Evolutionary conservation across 2,113 vertebrate genomes (phyloP), one percentile per base, ranked within the genome.

Genomic region (Burhinus bistriatus): DNA sequence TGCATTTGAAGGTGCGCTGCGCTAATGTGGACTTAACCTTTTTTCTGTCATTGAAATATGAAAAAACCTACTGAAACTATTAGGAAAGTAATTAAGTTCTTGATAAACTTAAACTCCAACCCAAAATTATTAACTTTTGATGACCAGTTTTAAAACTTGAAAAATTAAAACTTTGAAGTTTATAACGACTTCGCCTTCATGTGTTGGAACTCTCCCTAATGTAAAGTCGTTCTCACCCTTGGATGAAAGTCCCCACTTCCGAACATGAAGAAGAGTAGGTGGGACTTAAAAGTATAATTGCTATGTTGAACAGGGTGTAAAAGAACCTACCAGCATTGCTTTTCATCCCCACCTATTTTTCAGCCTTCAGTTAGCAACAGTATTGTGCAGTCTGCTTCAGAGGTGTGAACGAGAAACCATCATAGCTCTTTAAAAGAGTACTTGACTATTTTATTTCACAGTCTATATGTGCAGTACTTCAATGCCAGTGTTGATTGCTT

Each of bases 251-350:
- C 14, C 5, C 16, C 19, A 36, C 34, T 95, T 92, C 10, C n/a
- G 71, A 57, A 57, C 47, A 30, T 17, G 4, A 73, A 57, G 25
- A 86, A 79, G 7, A 6, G 0, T 12, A 68, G 11, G 21, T 51
- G 26, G 55, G 16, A 66, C 44, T 73, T 54, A 42, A 71, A 69
- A 65, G 11, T 32, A 29, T 30, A 91, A 82, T 23, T 9, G 36
- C 15, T 4, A 9, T 5, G 10, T 29, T 54, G 42, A 62, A 82
- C 18, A 40, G 1, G 0, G 15, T 26, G 7, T 36, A 44, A 70
- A 91, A 77, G 30, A 61, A 65, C 8, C 52, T n/a, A 22, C 1
- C 2, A 44, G 36, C 7, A 25, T 25, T 40, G 12, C 2, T 68
- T 86, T 75, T 75, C 25, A 79, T 82, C 12, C 15, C 61, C 36